Conservation (phyloP, 2,888 invertebrate genomes). For the Drosophila paracracens region DNA sequence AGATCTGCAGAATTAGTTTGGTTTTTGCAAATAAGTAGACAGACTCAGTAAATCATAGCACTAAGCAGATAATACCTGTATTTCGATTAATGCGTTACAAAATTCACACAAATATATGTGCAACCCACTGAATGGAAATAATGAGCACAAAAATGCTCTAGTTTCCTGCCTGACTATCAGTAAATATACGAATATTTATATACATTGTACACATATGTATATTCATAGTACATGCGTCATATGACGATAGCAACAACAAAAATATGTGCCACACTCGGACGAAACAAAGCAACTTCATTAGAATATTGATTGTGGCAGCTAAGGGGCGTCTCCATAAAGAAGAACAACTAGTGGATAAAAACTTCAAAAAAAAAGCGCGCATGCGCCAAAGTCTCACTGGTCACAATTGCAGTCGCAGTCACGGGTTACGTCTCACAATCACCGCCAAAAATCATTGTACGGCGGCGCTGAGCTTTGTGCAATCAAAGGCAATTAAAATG, state of each 20-base stretch:
- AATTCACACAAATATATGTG: background rate
- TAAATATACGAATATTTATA: slow-evolving; percentile 5
- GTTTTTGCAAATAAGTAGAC: background rate
- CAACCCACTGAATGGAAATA: slow-evolving; percentile 6
- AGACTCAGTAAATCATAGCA: background rate
- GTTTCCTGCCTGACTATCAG: slow-evolving; percentile 25
- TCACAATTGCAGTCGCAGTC: slow-evolving; percentile 13
- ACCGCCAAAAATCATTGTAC: slow-evolving; percentile 10
- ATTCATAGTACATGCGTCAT: background rate
- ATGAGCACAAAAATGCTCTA: slow-evolving; percentile 27
- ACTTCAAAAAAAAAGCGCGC: slow-evolving; percentile 42
- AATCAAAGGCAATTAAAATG: slow-evolving; percentile 68
- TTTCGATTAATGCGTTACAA: background rate
- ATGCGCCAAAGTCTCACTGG: slow-evolving; percentile 31
- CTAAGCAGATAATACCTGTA: background rate
- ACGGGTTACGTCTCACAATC: slow-evolving; percentile 13
- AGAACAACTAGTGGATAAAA: slow-evolving; percentile 1
- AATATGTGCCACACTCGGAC: background rate
- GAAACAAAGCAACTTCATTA: slow-evolving; percentile 26
- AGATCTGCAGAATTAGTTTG: background rate
- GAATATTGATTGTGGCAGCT: slow-evolving; percentile 11
- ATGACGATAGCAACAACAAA: slow-evolving; percentile 19
- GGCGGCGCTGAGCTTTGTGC: slow-evolving; percentile 59
- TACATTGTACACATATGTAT: background rate
- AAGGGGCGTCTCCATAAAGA: slow-evolving; percentile 35